phyloP scores from a whole-genome alignment of 2,113 vertebrate genomes.

The Strix uralensis region DNA sequence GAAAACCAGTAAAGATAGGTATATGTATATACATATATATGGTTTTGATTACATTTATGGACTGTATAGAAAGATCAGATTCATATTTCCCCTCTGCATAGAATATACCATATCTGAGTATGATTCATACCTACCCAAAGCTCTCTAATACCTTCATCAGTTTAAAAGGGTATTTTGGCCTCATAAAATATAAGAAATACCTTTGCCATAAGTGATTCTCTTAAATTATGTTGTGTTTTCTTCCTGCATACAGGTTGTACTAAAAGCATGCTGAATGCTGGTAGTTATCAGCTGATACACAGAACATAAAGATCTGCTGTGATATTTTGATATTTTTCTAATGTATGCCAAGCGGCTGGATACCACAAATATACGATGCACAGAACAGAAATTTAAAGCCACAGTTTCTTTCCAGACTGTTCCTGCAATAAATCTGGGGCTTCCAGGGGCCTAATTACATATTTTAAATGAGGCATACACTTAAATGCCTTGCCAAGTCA shows the following conservation, averaged over 20 bases:
- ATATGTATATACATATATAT: neutral
- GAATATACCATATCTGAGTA: neutral
- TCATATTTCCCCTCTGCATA: neutral
- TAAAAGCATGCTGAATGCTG: neutral
- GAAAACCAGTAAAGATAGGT: neutral
- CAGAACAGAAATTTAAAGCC: conserved; percentile 12
- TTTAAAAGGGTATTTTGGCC: neutral
- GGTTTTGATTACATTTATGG: neutral
- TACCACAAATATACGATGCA: neutral
- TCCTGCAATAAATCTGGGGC: neutral
- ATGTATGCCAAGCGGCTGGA: neutral
- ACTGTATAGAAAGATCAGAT: neutral
- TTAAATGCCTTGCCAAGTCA: conserved; percentile 34
- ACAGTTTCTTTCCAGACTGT: neutral
- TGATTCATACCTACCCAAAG: neutral
- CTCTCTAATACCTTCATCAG: neutral
- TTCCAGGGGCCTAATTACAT: conserved; percentile 32
- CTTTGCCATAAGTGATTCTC: neutral
- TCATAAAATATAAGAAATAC: neutral
- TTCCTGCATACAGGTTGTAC: neutral
- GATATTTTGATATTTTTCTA: neutral
- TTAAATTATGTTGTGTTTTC: neutral
- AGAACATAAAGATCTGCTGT: neutral
- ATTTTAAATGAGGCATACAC: conserved; percentile 33
- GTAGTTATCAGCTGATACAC: neutral